Evolutionary conservation across 1,140 invertebrate species (phyloP), one percentile per base, ranked within the genome.

Genomic region (Leguminivora glycinivorella): DNA sequence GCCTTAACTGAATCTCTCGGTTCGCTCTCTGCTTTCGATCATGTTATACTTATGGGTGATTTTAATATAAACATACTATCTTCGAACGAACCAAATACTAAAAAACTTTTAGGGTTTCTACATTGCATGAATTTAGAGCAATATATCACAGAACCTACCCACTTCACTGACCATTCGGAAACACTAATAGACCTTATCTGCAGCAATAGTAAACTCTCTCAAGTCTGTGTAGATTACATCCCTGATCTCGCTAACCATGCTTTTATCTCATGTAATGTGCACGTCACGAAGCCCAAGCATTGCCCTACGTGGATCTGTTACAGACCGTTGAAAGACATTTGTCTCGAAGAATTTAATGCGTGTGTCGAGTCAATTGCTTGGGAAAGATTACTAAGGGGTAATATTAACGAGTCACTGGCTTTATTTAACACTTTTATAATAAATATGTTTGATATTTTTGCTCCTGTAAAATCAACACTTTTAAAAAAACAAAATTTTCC

Each of bases 141-240:
- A 25, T 4, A 25, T 7, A 22, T 0, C 14, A 7, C 4, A 5
- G 1, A n/a, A 14, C 38, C 67, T 1, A 68, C 67, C 1, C 67
- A 68, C 14, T 68, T 47, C 25, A 68, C 67, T 1, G 38, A 68
- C 12, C 67, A 68, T 34, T 47, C 38, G n/a, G 5, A 26, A 24
- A 68, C 34, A 4, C 47, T 68, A 17, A 26, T 68, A 14, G 67
- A 68, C 17, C 5, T 68, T 0, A 24, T 68, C 1, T 68, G 67
- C 43, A n/a, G 6, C 67, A 3, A 24, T 47, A 10, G 3, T 9
- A 2, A 22, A 25, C 25, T 7, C n/a, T n/a, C n/a, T n/a, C n/a
- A n/a, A n/a, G n/a, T 25, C 1, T 43, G 6, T 4, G 67, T 43
- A 9, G 7, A 31, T 7, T 7, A 31, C 9, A 22, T 24, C 47